Evolutionary conservation across 2,113 vertebrate species (phyloP), one percentile per base, ranked within the genome.

Genomic region (Furnarius figulus): DNA sequence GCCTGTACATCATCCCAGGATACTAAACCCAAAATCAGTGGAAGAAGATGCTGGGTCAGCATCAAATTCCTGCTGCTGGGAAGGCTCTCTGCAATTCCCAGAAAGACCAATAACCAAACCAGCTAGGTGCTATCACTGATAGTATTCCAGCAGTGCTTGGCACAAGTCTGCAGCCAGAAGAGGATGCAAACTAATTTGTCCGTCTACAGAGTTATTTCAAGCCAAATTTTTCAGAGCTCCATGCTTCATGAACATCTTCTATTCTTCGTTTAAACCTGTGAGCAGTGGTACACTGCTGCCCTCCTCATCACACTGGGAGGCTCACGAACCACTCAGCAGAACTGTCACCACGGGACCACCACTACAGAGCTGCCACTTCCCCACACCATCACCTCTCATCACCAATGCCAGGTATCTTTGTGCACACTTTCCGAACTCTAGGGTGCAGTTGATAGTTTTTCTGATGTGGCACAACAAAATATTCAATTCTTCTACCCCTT

Each of bases 211-310:
- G 53, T 20, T 30, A 59, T 18, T 61, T 28, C 40, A 44, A 75
- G 42, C 33, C 23, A 0, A 0, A 0, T 12, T 28, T 33, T 72
- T 47, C 59, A 19, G 59, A 74, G 68, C 35, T 4, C 3, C 14
- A 6, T 0, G 3, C 31, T 4, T 1, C 24, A 7, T 5, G 14
- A 76, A 46, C 31, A 27, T 35, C 30, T 46, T 49, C 42, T 35
- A 20, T 8, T 65, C 47, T 33, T 23, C 0, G 0, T 18, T 62
- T 30, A 80, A 68, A 66, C 22, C n/a, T 22, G 27, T 5, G 47
- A 66, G 24, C 5, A 42, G 72, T 0, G 5, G 24, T 10, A 52
- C 30, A 8, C 50, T 66, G 40, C 23, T 16, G 25, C 63, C 10
- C 35, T 61, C 19, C 58, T 35, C 10, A 0, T 39, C 68, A 25